Evolutionary conservation across 2,113 vertebrate genomes (phyloP).

Genomic region (Python bivittatus): DNA sequence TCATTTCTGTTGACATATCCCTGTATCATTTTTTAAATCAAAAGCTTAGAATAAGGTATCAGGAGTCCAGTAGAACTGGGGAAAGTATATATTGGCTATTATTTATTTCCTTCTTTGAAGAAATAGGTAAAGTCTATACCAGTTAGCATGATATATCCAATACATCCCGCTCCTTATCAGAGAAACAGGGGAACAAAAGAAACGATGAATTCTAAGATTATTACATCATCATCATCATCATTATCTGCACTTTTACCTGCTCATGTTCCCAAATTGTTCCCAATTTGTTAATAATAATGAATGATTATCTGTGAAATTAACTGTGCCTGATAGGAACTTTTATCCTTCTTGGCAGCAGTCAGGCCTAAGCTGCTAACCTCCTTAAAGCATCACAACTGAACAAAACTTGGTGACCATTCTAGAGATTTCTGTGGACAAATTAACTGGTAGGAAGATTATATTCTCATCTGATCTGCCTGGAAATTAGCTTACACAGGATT

Average conservation of each 20-base stretch:
- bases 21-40: constrained; percentile 5
- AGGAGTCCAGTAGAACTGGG: constrained; percentile 1
- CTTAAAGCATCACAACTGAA: too few relatives aligned
- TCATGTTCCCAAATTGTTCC: neutral
- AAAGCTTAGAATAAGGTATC: constrained; percentile 14
- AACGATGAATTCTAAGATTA: neutral
- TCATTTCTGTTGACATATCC: neutral
- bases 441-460: too few relatives aligned
- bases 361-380: too few relatives aligned
- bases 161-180: neutral
- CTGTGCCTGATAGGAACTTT: too few relatives aligned
- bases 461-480: too few relatives aligned
- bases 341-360: too few relatives aligned
- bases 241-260: neutral
- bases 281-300: neutral
- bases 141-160: neutral
- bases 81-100: neutral
- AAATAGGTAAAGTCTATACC: neutral
- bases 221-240: neutral
- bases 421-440: too few relatives aligned
- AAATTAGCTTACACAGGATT: too few relatives aligned
- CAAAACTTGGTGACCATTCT: too few relatives aligned
- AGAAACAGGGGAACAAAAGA: neutral
- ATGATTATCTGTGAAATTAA: too few relatives aligned
- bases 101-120: constrained; percentile 11